A percentile compares a stretch with the other conserved stretches of the same genome.
Evolutionary conservation across 2,888 invertebrate species (phyloP).

Genomic region (Oscheius onirici): DNA sequence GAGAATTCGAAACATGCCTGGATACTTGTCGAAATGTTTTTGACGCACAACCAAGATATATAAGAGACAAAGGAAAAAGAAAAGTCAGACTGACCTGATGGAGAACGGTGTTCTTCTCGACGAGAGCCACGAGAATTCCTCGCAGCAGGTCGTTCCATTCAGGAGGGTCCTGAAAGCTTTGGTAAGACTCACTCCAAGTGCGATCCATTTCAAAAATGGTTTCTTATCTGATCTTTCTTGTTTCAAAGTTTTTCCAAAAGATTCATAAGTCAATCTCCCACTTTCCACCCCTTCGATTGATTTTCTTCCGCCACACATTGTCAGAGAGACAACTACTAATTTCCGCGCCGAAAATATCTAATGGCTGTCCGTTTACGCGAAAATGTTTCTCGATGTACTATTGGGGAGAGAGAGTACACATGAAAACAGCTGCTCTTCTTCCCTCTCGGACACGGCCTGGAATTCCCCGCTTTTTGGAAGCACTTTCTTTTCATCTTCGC

Average conservation of each 20-base stretch:
- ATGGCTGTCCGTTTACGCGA: constrained; percentile 1
- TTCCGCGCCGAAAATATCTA: not conserved
- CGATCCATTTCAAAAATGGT: no score
- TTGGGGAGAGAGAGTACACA: not conserved
- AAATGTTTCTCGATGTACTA: not conserved
- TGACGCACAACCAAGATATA: no score
- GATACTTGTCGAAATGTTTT: no score
- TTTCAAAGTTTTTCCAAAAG: no score
- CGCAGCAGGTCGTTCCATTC: constrained; percentile 38
- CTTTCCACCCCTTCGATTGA: not conserved
- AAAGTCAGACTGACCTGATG: no score
- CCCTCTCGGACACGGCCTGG: no score
- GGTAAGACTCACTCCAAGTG: no score
- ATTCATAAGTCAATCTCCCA: not conserved
- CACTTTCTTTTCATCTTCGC: no score
- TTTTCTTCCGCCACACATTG: not conserved
- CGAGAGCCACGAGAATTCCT: constrained; percentile 43
- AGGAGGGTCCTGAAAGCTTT: constrained; percentile 39
- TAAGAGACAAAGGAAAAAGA: no score
- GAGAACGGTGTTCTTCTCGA: constrained; percentile 29
- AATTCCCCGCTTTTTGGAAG: no score
- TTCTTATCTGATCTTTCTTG: no score
- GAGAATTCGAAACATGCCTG: no score
- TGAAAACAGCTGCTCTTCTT: constrained; percentile 9
- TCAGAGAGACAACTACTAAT: not conserved